Base-by-base conservation (phyloP, 1,140 invertebrate genomes). In the Cydia splendana region DNA sequence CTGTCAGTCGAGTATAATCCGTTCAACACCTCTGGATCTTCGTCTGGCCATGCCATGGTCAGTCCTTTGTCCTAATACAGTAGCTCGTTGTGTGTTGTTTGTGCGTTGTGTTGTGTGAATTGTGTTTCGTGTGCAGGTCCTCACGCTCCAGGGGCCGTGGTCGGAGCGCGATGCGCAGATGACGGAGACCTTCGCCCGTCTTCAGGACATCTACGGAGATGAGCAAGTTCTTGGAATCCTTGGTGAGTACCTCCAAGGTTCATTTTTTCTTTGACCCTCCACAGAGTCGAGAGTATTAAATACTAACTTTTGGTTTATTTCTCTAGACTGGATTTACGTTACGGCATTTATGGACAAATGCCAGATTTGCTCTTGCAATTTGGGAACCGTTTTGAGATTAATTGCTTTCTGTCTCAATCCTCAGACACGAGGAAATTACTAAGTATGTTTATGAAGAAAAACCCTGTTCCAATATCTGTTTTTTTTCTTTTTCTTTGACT, bases 81-180 rank as follows among this genome's bases (percentile, higher is more conserved):
- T 12, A 12, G 45, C 45, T 12, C 1, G 13, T 67, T 13, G 20
- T 30, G 28, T 5, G 4, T 30, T n/a, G 28, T 18, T 57, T 15
- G 65, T 12, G 6, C 10, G 9, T 67, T 30, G n/a, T 12, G 10
- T n/a, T 34, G 12, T 34, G 30, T 42, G 74, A 65, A 20, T 38
- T 18, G 65, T 75, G 12, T 76, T 48, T 53, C 75, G 12, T 81
- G 28, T 78, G 48, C 79, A 95, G 94, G 91, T 95, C 48, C 87
- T 95, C 2, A 94, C 93, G 15, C 85, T 95, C 13, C 92, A 94
- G 80, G 94, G 94, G 0, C 92, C 92, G 15, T 92, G 89, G 83
- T 94, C 94, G 7, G 94, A 95, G 80, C 91, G 94, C 34, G 94
- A 95, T 69, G 91, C 91, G 0, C 93, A 94, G 86, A 93, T 95